Conservation (phyloP, 1,140 invertebrate species). For the Centruroides sculpturatus region DNA sequence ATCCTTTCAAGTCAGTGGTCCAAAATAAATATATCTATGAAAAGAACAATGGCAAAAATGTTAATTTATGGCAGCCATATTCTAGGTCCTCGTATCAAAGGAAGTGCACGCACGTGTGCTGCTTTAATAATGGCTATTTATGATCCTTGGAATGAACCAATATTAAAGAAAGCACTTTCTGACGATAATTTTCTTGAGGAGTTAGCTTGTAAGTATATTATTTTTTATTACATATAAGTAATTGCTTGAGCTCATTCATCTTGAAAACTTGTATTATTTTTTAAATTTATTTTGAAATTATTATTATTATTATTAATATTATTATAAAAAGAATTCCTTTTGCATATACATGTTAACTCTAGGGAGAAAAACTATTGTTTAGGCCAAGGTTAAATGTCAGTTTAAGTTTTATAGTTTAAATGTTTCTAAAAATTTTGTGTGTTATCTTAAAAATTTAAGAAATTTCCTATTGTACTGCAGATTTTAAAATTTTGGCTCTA, state of each 20-base stretch:
- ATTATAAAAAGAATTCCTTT: no score
- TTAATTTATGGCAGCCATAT: conserved; percentile 6
- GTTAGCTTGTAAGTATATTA: not conserved
- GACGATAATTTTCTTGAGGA: not conserved
- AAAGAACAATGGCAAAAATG: conserved; percentile 4
- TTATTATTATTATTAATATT: no score
- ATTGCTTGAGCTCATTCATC: not conserved
- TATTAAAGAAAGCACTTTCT: not conserved
- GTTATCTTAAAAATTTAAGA: no score
- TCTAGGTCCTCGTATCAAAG: conserved; percentile 4
- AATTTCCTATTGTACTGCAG: no score
- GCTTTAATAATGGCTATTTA: conserved; percentile 9
- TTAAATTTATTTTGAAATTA: no score
- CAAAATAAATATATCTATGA: conserved; percentile 1
- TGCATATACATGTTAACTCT: no score
- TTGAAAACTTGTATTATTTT: not conserved
- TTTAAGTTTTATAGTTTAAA: no score
- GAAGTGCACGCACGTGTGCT: conserved; percentile 5
- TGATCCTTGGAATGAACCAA: conserved; percentile 12
- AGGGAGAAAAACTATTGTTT: no score
- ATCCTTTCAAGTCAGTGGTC: conserved; percentile 6
- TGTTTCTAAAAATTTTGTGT: no score
- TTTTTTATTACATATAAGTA: not conserved
- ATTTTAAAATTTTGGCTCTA: no score
- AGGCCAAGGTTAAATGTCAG: no score